Evolutionary conservation across 2,888 invertebrate genomes (phyloP), one percentile per base, ranked within the genome.

Genomic region (Tipula lateralis): DNA sequence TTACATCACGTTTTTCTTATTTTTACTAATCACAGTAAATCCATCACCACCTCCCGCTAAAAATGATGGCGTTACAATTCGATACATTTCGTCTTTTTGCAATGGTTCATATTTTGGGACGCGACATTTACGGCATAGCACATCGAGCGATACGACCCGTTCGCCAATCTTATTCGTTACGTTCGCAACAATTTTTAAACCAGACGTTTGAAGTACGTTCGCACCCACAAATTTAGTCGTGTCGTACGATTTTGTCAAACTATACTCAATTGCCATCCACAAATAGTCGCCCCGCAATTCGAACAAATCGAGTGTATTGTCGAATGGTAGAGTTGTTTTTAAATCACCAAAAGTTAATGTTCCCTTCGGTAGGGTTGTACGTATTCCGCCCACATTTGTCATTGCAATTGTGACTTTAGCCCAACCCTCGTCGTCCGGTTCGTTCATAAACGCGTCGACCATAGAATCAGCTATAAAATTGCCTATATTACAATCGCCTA

Each of bases 401-500:
- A 95, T 87, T n/a, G 93, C 93, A 29, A 95, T 92, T 7, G 95
- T 92, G 0, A 93, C 95, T 85, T 92, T 91, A 1, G 94, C 92
- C 95, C 95, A 95, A 32, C 89, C 90, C 2, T 90, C 89, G 84
- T 91, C 91, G 0, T 88, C 83, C 12, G 91, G 91, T 87, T 87
- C 88, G 0, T 91, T 88, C 80, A 92, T 87, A 39, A 81, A 84
- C 85, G 91, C 88, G 87, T 94, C 90, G 85, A 95, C 90, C 90
- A 94, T 93, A 0, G 95, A 93, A 86, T 96, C 95, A 34, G 94
- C 92, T 84, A 95, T 91, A 32, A 95, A 92, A 88, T 93, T 94
- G 30, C 95, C 96, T 83, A 96, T 89, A 87, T 93, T 94, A 87
- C 96, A 96, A 89, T 96, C 96, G 0, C 87, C 87, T 83, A 96